These are phyloP conservation scores for Clusia tigrina DNA, from an alignment of 2,888 invertebrate genomes.

Conservation along the genomic window DNA sequence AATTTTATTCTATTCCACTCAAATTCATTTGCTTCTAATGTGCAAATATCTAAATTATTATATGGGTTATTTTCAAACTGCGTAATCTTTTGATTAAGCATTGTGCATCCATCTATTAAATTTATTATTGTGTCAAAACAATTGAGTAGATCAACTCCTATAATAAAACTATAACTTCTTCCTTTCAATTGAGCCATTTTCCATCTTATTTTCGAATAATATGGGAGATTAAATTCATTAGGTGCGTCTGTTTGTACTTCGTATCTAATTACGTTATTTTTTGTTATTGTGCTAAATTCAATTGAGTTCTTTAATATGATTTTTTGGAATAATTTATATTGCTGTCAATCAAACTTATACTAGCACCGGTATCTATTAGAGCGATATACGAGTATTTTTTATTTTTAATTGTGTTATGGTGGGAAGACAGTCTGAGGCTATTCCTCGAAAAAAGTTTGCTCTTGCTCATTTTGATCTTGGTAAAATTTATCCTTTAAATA, in stretches of 20 bases:
- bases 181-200: background rate
- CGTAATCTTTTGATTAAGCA: background rate
- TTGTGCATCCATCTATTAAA: background rate
- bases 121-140: background rate
- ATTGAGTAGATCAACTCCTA: background rate
- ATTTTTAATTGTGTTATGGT: background rate
- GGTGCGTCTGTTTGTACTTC: background rate
- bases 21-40: no score
- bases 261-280: no score
- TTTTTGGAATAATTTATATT: background rate
- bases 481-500: no score
- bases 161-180: background rate
- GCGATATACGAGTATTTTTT: background rate
- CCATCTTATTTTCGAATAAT: background rate
- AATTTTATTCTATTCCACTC: no score
- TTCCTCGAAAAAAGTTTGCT: no score
- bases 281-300: background rate
- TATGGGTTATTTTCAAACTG: no score
- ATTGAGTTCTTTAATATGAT: background rate
- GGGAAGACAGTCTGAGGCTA: no score
- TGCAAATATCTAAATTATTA: no score
- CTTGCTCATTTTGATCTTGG: no score
- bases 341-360: background rate
- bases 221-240: background rate
- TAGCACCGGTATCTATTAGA: background rate